Conservation (phyloP, 2,113 vertebrate genomes). For the Aix galericulata region DNA sequence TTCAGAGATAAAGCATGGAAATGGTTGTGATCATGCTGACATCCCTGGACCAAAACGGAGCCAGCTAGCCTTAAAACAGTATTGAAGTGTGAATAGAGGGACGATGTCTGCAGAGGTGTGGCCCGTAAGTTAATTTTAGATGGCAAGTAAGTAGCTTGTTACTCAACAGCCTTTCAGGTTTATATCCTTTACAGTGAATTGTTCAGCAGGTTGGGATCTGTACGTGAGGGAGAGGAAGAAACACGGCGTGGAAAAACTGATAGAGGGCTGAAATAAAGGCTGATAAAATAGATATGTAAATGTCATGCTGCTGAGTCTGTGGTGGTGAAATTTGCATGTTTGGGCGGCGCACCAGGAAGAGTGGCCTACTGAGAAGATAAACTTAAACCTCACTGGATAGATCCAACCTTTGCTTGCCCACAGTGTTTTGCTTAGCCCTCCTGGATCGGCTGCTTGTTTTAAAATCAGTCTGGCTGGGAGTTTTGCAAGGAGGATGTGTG, state of each 20-base stretch:
- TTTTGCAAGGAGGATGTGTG: background rate
- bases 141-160: background rate
- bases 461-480: background rate
- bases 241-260: background rate
- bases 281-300: background rate
- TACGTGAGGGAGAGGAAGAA: background rate
- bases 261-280: background rate
- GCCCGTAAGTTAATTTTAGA: background rate
- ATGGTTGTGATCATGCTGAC: background rate
- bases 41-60: background rate
- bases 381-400: background rate
- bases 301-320: background rate
- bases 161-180: background rate
- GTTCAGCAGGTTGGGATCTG: background rate
- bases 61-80: background rate
- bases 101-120: background rate
- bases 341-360: conserved; percentile 10
- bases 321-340: background rate
- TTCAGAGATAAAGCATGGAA: background rate
- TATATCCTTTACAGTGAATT: background rate
- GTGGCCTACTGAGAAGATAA: background rate
- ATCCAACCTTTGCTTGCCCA: background rate
- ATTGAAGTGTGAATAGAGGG: background rate
- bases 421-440: background rate
- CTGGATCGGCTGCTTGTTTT: background rate